Percentiles rank a stretch among this genome's conserved stretches.
These are phyloP conservation scores for Xiphorhynchus erythropygius DNA, from an alignment of 2,797 vertebrate species.

Conservation along the genomic window DNA sequence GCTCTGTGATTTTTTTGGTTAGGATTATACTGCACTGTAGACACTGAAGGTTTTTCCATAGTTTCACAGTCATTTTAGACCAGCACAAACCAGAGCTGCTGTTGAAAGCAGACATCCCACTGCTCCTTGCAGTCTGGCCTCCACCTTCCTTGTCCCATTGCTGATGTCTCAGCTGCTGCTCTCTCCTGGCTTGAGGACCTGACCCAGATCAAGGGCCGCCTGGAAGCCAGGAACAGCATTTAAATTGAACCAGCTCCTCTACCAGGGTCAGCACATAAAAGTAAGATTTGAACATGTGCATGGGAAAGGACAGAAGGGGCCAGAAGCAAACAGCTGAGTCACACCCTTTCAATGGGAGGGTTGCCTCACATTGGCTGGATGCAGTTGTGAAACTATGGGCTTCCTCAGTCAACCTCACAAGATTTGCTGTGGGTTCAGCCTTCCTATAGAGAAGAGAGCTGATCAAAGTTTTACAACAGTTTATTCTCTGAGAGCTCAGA, in stretches of 20 bases:
- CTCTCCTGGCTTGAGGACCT: background rate
- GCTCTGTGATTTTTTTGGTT: background rate
- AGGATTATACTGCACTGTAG: background rate
- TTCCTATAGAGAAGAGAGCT: background rate
- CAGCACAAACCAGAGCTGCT: background rate
- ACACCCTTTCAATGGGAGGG: background rate
- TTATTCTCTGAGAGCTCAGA: background rate
- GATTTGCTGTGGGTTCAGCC: background rate
- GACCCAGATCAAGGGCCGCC: background rate
- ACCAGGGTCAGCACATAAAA: background rate
- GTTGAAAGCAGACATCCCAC: background rate
- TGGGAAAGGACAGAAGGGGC: background rate
- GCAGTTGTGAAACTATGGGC: background rate
- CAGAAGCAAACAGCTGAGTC: background rate
- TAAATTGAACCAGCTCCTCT: background rate
- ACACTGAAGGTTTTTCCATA: background rate
- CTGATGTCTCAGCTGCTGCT: background rate
- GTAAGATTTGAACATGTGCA: background rate
- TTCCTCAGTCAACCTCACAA: background rate
- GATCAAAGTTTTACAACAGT: background rate
- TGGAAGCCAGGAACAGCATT: background rate
- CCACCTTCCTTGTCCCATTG: background rate
- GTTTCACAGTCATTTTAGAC: background rate
- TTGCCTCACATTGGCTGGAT: background rate
- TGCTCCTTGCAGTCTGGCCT: background rate